Percentiles rank a stretch among this genome's conserved stretches.
Evolutionary conservation across 2,113 vertebrate genomes (phyloP).

Genomic region (Monarcha castaneiventris): DNA sequence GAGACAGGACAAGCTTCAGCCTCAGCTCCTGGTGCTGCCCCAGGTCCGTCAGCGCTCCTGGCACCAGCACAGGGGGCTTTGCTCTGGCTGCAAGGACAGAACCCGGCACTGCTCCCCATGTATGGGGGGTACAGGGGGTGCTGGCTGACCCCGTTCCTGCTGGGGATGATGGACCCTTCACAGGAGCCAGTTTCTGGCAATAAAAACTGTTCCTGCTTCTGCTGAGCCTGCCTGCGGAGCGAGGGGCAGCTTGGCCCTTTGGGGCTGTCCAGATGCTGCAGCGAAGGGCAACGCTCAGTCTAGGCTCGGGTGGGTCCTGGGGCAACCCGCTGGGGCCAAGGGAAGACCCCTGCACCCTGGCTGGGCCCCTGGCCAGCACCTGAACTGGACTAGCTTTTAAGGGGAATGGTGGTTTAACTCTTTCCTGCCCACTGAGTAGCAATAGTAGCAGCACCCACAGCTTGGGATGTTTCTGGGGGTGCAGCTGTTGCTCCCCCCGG

Average conservation of each 20-base stretch:
- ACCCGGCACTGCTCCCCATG: accelerated
- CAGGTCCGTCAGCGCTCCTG: accelerated
- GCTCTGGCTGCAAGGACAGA: neutral
- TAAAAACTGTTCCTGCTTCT: neutral
- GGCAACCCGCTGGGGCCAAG: accelerated
- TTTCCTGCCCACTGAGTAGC: neutral
- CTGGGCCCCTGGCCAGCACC: neutral
- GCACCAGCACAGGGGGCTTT: neutral
- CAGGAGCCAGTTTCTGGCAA: neutral
- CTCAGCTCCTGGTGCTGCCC: neutral
- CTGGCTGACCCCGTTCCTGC: neutral
- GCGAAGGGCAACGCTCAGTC: accelerated
- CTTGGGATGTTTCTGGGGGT: neutral
- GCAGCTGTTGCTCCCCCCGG: accelerated
- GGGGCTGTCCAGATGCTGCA: neutral
- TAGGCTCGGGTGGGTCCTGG: accelerated
- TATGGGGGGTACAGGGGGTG: neutral
- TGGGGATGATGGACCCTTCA: accelerated
- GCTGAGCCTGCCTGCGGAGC: neutral
- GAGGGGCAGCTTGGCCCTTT: neutral
- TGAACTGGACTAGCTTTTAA: neutral
- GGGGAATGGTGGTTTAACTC: neutral
- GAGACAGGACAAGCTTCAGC: neutral
- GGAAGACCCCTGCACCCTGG: neutral
- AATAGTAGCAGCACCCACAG: neutral